Base-by-base conservation (phyloP, 2,888 invertebrate genomes). In the Syrphus vitripennis region DNA sequence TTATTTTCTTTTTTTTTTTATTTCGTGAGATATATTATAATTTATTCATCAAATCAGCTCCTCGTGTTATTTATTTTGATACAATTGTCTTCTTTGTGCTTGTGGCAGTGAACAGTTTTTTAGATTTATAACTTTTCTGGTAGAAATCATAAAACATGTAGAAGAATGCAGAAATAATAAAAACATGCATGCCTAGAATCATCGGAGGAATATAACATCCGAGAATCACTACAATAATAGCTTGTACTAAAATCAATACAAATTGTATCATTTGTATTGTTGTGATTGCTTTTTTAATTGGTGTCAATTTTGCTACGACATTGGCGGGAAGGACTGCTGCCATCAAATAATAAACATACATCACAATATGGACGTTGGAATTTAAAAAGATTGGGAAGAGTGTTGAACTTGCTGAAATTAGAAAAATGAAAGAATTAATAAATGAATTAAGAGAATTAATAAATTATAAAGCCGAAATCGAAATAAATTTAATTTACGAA, bases 141-240 rank as follows among this genome's bases (percentile, higher is more conserved):
- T 95, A 96, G 90, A 96, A 96, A 76, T 95, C 93, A 88, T 94
- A 95, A 89, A 96, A 96, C 93, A 96, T 94, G 90, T 95, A 95
- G 89, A 95, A 95, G 57, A 96, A 94, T 74, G 95, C 91, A 79
- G 93, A 83, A 3, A 96, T 93, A 88, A 95, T 95, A 0, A 94
- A 93, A 84, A 95, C 92, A 90, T 94, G 96, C 75, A 95, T 90
- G 0, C 90, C 81, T 0, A 94, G 92, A 1, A 95, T 89, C 1
- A 93, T 90, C n/a, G 92, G 91, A 0, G 94, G 94, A 1, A 94
- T 93, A 0, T 93, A 92, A 88, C 96, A 96, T 70, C 93, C 93
- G 0, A 94, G 94, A 69, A 93, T 89, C 2, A 50, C 12, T 74
- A 94, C 93, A 90, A 94, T 93, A 1, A 91, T 72, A 1, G 94